Evolutionary conservation across 2,797 vertebrate genomes (phyloP), one percentile per base, ranked within the genome.

Genomic region (Centropyge bicolor): DNA sequence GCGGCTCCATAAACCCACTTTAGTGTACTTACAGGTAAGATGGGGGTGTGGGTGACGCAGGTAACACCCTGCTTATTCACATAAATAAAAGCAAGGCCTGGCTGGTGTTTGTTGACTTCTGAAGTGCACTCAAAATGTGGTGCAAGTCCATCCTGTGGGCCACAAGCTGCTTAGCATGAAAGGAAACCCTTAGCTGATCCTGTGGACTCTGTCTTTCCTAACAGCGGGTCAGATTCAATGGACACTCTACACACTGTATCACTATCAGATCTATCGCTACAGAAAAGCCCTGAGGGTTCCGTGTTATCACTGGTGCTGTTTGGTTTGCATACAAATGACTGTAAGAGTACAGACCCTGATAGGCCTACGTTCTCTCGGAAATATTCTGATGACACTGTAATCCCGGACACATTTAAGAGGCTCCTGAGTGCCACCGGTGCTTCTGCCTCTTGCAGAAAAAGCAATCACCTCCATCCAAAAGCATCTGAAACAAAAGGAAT

Each of bases 261-360:
- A 54, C 61, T 46, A 69, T 86, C 85, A 57, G 62, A 90, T 86
- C 78, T 11, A 22, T 64, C 74, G 48, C 76, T 24, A 52, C 63
- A 49, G 55, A 74, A 84, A 74, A 60, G 49, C 74, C 74, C 72
- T 3, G 52, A 84, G 81, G 73, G 16, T 20, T 74, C 59, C 54
- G 73, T 45, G 56, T 74, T 70, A 83, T 87, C 83, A 66, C 38
- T 38, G 2, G 52, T 7, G 48, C 72, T 81, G 71, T 82, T 88
- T 82, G 79, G 85, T 88, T 81, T 85, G 82, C 89, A 89, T 90
- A 75, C 78, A 83, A 70, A 86, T 63, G 77, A 74, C 70, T 65
- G 57, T 64, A 61, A 68, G 57, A 73, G 81, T 10, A 14, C 13
- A 52, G 77, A 43, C 31, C 51, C 57, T 38, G 16, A 80, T 68